Percentiles rank a stretch among this genome's conserved stretches.
These are phyloP conservation scores for Tenualosa ilisha DNA, from an alignment of 2,797 vertebrate species.

Conservation along the genomic window DNA sequence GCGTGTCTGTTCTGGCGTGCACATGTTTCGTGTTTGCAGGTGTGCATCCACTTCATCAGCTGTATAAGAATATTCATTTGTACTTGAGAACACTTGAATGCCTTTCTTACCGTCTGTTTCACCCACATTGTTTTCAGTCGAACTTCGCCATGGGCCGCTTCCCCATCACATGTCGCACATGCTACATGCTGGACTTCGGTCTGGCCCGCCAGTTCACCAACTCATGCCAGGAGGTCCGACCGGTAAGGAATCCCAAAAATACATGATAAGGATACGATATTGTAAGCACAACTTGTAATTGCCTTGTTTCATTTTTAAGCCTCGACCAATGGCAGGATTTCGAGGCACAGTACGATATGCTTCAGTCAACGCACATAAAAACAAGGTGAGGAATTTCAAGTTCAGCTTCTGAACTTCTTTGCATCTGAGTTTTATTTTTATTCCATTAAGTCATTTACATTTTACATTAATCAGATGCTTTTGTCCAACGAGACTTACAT, in stretches of 20 bases:
- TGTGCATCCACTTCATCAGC: slow-evolving; percentile 92
- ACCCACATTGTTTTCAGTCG: slow-evolving; percentile 73
- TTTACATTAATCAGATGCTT: too few species aligned
- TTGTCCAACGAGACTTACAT: too few species aligned
- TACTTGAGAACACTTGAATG: background rate
- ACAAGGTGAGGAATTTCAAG: slow-evolving; percentile 79
- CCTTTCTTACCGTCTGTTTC: background rate
- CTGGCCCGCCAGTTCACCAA: slow-evolving; percentile 98
- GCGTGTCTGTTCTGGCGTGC: background rate
- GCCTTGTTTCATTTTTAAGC: slow-evolving; percentile 70
- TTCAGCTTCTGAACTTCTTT: too few species aligned
- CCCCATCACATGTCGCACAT: slow-evolving; percentile 94
- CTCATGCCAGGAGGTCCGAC: slow-evolving; percentile 96
- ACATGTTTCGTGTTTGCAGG: background rate
- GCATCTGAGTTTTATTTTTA: background rate
- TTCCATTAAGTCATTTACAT: background rate
- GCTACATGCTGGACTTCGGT: slow-evolving; percentile 99
- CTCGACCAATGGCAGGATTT: slow-evolving; percentile 94
- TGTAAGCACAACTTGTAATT: slow-evolving; percentile 3
- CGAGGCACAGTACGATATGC: slow-evolving; percentile 96
- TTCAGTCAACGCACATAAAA: slow-evolving; percentile 95
- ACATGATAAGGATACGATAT: too few species aligned
- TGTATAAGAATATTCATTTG: slow-evolving; percentile 49
- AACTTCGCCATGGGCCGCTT: slow-evolving; percentile 99
- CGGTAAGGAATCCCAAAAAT: slow-evolving; percentile 77